Evolutionary conservation across 2,888 invertebrate species (phyloP), one percentile per base, ranked within the genome.

Genomic region (Amiota mariae): DNA sequence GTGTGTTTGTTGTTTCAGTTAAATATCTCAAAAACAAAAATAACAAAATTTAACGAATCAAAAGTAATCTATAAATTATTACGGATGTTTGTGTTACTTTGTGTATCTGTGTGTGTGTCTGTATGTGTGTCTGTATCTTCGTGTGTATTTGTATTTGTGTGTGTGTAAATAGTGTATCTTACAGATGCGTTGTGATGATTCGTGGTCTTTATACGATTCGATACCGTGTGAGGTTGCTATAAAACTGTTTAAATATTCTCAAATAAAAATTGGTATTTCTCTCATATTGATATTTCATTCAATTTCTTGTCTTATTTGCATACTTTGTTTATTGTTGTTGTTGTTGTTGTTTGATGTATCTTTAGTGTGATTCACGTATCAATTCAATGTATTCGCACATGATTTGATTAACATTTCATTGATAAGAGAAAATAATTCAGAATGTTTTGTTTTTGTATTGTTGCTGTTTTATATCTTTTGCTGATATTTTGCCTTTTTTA

Each of bases 341-440:
- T 4, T 12, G 12, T 68, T 68, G 51, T 20, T 12, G 15, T 66
- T 54, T 54, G 46, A 1, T n/a, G 63, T 24, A 13, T 36, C 46
- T 59, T 59, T 59, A 1, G 20, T 59, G 54, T 59, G 59, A 59
- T 59, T 59, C 59, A 59, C 59, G 20, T 12, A 24, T 59, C 18
- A 11, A 59, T 12, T 51, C 54, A 57, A 18, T 59, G 12, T 59
- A 59, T 20, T 59, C 59, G 59, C 20, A 59, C 54, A 54, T 15
- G 24, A 63, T 20, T 63, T 64, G 15, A 64, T 18, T 15, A 48
- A 36, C 66, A 66, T 66, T 66, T 24, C 47, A 66, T 49, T 77
- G 83, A 86, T 83, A 86, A 86, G 84, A 76, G 82, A 82, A 82
- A 81, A 83, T 85, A 83, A 85, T 82, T 78, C 78, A 74, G 74